Evolutionary conservation across 2,113 vertebrate genomes (phyloP), one percentile per base, ranked within the genome.

Genomic region (Conger conger): DNA sequence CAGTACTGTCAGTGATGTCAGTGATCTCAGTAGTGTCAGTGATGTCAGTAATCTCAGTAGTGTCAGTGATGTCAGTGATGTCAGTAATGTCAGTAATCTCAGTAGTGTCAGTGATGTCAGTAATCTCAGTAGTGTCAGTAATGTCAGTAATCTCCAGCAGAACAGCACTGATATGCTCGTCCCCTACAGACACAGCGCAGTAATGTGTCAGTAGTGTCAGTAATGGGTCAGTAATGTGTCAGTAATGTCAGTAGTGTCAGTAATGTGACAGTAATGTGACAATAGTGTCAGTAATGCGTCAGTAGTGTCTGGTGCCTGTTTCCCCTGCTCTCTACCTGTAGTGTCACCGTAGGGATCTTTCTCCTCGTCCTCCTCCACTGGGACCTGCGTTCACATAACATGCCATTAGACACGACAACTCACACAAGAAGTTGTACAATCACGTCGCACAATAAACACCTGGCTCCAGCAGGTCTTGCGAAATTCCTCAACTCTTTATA

Each of bases 311-410:
- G n/a, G 17, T 40, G 1, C 4, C 4, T 33, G n/a, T 54, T 33
- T 54, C 80, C 68, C 30, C 30, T 15, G 4, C 42, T 11, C 11
- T 80, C 86, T 95, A 99, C 97, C 97, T 95, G 96, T 95, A 82
- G 96, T 93, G 86, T 97, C 93, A 27, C 96, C 94, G 78, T 96
- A 96, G 18, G 94, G 95, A 86, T 97, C 96, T 90, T 97, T 98
- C 84, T 97, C 96, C 77, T 97, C 97, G 35, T 90, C 60, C 0
- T 94, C 94, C 3, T 95, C 91, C 76, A 95, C 93, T 76, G 95
- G 94, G 84, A 96, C 93, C 97, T 99, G 37, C 53, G 89, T 27
- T 82, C 35, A 76, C 11, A 37, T 35, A 86, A 6, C 6, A 76
- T 35, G 16, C n/a, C 0, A 54, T 36, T 11, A 23, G 77, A 78